These are phyloP conservation scores for Peromyscus attwateri DNA, from an alignment of 2,797 vertebrate species.

Conservation along the genomic window DNA sequence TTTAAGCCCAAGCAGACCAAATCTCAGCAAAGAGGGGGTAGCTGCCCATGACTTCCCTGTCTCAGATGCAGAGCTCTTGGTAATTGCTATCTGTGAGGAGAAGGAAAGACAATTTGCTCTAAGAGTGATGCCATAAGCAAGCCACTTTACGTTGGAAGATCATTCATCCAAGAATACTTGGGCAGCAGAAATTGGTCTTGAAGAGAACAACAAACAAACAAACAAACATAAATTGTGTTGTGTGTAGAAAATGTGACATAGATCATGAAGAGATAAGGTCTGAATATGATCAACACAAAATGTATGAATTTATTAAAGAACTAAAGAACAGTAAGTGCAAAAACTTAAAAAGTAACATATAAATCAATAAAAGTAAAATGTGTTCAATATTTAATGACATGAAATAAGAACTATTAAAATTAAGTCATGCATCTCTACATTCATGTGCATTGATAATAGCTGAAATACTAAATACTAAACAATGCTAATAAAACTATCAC, in stretches of 20 bases:
- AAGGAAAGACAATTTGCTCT: background rate
- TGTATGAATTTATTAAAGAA: background rate
- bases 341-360: background rate
- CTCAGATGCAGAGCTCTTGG: background rate
- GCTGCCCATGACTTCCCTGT: background rate
- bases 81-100: background rate
- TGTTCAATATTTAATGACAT: background rate
- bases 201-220: background rate
- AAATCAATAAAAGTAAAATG: background rate
- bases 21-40: fast-evolving
- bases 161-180: background rate
- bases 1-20: background rate
- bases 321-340: background rate
- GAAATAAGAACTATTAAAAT: background rate
- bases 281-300: background rate
- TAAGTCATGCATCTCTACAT: background rate
- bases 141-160: background rate
- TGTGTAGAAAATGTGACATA: background rate
- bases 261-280: background rate
- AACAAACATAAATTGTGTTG: background rate
- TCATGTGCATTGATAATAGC: background rate
- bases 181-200: background rate
- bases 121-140: background rate
- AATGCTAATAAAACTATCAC: background rate
- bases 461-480: background rate